Conservation (phyloP, 2,797 vertebrate species). For the Loris lydekkerianus region DNA sequence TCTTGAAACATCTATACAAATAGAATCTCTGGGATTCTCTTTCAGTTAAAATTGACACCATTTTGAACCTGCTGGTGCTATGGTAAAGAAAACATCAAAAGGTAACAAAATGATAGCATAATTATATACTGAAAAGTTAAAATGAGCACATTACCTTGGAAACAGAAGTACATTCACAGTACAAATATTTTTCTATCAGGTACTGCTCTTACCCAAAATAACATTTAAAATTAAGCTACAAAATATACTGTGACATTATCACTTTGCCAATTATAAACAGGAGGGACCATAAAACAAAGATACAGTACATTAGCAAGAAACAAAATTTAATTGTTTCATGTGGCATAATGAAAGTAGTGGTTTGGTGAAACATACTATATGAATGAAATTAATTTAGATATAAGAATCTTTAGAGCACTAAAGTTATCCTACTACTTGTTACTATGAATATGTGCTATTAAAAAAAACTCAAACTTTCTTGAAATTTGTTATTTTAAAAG, state of each 20-base stretch:
- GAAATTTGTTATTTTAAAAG: constrained; percentile 40
- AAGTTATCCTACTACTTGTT: neutral
- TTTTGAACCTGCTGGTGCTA: constrained; percentile 2
- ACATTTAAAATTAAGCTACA: constrained; percentile 39
- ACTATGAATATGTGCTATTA: neutral
- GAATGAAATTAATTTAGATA: constrained; percentile 38
- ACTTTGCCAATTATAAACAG: neutral
- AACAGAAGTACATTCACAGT: neutral
- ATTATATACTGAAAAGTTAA: constrained; percentile 38
- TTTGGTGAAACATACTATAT: neutral
- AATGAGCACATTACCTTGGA: constrained; percentile 24
- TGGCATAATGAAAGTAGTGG: neutral
- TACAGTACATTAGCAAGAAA: constrained; percentile 18
- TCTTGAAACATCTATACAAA: neutral
- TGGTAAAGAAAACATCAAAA: constrained; percentile 65
- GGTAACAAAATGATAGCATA: neutral
- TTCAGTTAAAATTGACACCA: neutral
- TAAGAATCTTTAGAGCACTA: neutral
- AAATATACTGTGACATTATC: neutral
- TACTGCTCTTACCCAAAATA: constrained; percentile 46
- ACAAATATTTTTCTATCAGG: neutral
- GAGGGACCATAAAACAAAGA: neutral
- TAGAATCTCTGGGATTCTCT: neutral
- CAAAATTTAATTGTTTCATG: neutral
- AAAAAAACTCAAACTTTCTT: neutral